These are phyloP conservation scores for Myotis myotis DNA, from an alignment of 2,797 vertebrate species.

Conservation along the genomic window DNA sequence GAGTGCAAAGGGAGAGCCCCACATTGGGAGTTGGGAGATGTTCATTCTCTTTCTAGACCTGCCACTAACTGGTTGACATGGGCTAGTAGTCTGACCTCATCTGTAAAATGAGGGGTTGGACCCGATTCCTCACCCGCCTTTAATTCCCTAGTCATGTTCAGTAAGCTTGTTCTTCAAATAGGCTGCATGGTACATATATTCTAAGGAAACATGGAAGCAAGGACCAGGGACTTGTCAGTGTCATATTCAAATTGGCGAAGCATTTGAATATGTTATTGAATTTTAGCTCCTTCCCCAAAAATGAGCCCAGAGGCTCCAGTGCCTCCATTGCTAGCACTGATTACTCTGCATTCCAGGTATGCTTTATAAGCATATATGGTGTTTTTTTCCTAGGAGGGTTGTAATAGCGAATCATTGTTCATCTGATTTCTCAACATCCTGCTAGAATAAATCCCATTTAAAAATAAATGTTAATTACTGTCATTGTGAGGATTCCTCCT, in stretches of 20 bases:
- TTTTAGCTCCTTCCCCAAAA: not conserved
- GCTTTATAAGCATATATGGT: not conserved
- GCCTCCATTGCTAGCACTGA: not conserved
- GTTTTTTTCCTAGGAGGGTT: not conserved
- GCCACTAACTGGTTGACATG: not conserved
- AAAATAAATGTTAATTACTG: not conserved
- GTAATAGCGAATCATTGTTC: not conserved
- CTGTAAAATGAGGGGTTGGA: not conserved
- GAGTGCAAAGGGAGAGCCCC: not conserved
- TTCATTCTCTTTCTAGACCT: not conserved
- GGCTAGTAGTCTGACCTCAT: not conserved
- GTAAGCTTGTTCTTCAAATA: not conserved
- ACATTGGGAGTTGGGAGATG: not conserved
- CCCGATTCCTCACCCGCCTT: not conserved
- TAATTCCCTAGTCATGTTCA: not conserved
- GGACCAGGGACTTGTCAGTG: not conserved
- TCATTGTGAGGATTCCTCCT: not conserved
- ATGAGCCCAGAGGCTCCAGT: not conserved
- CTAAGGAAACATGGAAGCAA: constrained; percentile 2
- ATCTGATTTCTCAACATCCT: not conserved
- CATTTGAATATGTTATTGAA: not conserved
- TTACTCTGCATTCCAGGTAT: not conserved
- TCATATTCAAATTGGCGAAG: not conserved
- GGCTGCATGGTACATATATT: not conserved
- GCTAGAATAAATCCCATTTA: not conserved